Evolutionary conservation across 2,797 vertebrate genomes (phyloP), one percentile per base, ranked within the genome.

Genomic region (Petrocephalus schoutedeni): DNA sequence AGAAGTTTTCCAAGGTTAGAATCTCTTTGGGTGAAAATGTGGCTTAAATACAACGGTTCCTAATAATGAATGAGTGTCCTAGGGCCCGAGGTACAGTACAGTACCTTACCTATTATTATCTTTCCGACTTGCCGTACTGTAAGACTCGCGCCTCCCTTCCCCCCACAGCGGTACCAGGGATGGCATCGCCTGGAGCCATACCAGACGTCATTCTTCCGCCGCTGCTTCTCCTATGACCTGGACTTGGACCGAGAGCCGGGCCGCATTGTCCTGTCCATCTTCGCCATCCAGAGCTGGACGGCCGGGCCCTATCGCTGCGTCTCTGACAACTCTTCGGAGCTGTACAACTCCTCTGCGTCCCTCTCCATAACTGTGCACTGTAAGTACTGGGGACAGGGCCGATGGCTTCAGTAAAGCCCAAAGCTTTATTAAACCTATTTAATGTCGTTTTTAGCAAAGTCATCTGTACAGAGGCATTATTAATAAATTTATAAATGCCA

Each of bases 261-360:
- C 16, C 93, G 90, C 0, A 91, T 95, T 49, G 51, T 91, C 3
- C 86, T 97, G 87, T 8, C 16, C 0, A 87, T 96, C 41, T 56
- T 19, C 3, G 49, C 14, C 0, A 88, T 92, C 16, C 90, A 92
- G 49, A 88, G 87, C 21, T 77, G 90, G 90, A 90, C 91, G 53
- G 89, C 91, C 0, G 94, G 95, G 0, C 86, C 92, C 58, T 96
- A 94, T 89, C 96, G 96, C 91, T 97, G 97, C 1, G 91, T 95
- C 0, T 23, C 71, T 0, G 88, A 91, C 8, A 93, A 94, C 1
- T 88, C 74, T 89, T 93, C 93, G 0, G 87, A 56, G 0, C 12
- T 91, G 3, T 91, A 95, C 89, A 91, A 91, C 82, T 89, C 89
- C 54, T 95, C 95, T 23, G 5, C 91, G 57, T 41, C 77, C 0